Conservation (phyloP, 2,888 invertebrate genomes). For the Caradrina kadenii region DNA sequence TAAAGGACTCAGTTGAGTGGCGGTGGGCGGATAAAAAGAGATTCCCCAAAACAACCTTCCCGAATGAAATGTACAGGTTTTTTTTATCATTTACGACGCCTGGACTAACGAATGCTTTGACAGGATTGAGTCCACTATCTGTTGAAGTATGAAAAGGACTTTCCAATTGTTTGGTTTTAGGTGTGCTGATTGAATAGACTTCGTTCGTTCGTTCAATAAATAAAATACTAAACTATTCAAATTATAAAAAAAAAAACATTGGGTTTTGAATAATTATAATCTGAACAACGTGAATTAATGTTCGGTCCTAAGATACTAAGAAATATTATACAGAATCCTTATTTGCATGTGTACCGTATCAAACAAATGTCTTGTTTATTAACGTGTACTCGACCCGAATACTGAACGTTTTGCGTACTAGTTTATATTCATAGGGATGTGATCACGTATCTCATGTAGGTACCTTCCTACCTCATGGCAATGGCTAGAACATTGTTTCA, state of each 20-base stretch:
- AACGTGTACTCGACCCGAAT: conserved; percentile 60
- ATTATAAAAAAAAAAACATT: background rate
- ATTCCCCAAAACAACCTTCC: conserved; percentile 29
- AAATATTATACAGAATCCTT: conserved; percentile 54
- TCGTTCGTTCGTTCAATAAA: background rate
- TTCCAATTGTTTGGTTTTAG: conserved; percentile 17
- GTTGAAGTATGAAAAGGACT: conserved; percentile 18
- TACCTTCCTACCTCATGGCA: conserved; percentile 29
- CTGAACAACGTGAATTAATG: conserved; percentile 20
- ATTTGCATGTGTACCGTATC: conserved; percentile 62
- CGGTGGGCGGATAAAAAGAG: conserved; percentile 4
- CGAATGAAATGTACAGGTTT: conserved; percentile 36
- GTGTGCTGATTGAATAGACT: background rate
- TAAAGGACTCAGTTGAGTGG: background rate
- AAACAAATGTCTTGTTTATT: conserved; percentile 66
- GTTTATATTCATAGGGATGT: conserved; percentile 56
- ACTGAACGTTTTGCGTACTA: conserved; percentile 54
- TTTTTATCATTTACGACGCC: conserved; percentile 36
- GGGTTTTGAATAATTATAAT: conserved; percentile 23
- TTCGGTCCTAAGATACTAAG: conserved; percentile 30
- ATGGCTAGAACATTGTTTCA: conserved; percentile 52
- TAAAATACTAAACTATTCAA: background rate
- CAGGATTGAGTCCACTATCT: conserved; percentile 19
- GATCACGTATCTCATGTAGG: conserved; percentile 58
- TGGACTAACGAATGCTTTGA: conserved; percentile 51